Evolutionary conservation across 2,113 vertebrate species (phyloP).

Genomic region (Podarcis muralis): DNA sequence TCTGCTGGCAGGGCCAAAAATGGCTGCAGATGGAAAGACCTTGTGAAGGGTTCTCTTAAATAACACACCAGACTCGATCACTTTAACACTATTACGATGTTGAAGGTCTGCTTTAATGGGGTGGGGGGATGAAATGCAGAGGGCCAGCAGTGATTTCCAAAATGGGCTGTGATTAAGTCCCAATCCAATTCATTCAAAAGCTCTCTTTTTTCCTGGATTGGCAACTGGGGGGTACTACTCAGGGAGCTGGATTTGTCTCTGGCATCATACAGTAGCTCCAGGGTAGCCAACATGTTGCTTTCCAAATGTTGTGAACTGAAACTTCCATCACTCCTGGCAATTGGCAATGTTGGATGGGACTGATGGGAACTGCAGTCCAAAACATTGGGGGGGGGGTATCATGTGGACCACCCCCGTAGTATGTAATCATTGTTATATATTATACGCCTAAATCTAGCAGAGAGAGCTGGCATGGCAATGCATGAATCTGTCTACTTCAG

Average conservation of each 20-base stretch:
- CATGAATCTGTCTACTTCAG: not conserved
- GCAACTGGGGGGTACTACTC: not conserved
- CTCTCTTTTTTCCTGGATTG: not conserved
- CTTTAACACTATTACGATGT: too few relatives aligned
- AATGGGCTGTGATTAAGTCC: not conserved
- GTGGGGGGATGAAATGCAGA: too few relatives aligned
- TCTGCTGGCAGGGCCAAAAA: not conserved
- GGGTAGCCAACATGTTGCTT: too few relatives aligned
- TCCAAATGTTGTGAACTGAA: too few relatives aligned
- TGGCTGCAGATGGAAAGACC: not conserved
- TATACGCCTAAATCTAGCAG: not conserved
- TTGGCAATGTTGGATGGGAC: too few relatives aligned
- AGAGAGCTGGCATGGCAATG: not conserved
- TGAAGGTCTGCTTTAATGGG: too few relatives aligned
- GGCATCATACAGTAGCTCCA: not conserved
- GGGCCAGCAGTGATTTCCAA: not conserved
- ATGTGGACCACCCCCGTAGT: too few relatives aligned
- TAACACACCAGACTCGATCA: too few relatives aligned
- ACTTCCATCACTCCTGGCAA: too few relatives aligned
- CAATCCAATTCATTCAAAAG: not conserved
- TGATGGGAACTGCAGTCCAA: too few relatives aligned
- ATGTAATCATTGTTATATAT: not conserved
- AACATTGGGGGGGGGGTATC: too few relatives aligned
- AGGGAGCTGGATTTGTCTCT: not conserved
- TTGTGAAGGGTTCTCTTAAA: not conserved